Percentiles rank a stretch among this genome's conserved stretches.
phyloP scores from a whole-genome alignment of 2,888 invertebrate species.

The Apoderus coryli region DNA sequence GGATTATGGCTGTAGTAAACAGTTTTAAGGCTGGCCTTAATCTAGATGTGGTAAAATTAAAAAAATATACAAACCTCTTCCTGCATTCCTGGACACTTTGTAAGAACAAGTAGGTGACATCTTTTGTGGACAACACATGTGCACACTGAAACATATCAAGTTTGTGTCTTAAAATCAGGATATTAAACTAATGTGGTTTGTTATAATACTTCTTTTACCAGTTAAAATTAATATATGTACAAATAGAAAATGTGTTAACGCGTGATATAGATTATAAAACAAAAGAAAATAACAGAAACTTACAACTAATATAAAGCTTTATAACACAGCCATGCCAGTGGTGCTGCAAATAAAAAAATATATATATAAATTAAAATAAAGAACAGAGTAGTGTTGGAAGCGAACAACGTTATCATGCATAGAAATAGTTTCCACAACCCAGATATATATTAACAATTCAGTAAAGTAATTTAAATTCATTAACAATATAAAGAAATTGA shows the following conservation, averaged over 20 bases:
- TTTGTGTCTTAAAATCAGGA: too few relatives aligned
- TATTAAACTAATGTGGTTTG: too few relatives aligned
- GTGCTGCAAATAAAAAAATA: slow-evolving; percentile 32
- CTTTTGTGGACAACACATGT: slow-evolving; percentile 99
- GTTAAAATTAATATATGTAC: too few relatives aligned
- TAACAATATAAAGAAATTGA: too few relatives aligned
- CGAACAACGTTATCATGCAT: slow-evolving; percentile 1
- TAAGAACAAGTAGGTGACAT: slow-evolving; percentile 93
- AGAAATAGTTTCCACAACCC: too few relatives aligned
- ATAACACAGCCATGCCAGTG: slow-evolving; percentile 30
- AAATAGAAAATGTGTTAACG: slow-evolving; percentile 5
- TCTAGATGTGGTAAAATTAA: too few relatives aligned
- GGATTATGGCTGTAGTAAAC: too few relatives aligned
- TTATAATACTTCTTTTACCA: too few relatives aligned
- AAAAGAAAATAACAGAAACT: slow-evolving; percentile 22
- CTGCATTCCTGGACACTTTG: slow-evolving; percentile 97
- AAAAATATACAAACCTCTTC: slow-evolving; percentile 66
- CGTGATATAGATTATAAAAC: slow-evolving; percentile 8
- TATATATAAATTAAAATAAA: slow-evolving; percentile 12
- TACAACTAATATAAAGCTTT: slow-evolving; percentile 30
- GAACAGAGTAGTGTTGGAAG: slow-evolving; percentile 1
- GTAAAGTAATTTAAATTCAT: too few relatives aligned
- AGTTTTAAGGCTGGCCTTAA: too few relatives aligned
- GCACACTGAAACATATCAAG: slow-evolving; percentile 73
- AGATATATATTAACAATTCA: too few relatives aligned